Base-by-base conservation (phyloP, 2,888 invertebrate genomes). In the Halictus ligatus region DNA sequence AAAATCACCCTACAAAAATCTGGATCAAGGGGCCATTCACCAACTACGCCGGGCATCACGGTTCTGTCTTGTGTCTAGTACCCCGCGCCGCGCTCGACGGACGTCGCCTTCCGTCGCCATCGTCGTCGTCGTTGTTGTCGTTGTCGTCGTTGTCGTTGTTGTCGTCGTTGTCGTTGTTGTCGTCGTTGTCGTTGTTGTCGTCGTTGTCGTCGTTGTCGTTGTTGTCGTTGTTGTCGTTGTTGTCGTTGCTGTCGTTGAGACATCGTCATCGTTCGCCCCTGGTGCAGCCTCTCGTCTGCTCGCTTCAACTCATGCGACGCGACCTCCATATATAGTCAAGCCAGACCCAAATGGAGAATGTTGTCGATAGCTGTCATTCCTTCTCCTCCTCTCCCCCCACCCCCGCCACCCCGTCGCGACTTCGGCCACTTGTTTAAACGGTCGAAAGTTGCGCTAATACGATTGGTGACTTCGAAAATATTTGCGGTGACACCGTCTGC, bases 1-100 rank as follows among this genome's bases (percentile, higher is more conserved):
- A 92, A 92, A 92, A 92, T 92, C 91, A 92, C 90, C 91, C 92
- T 90, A 84, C 89, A 92, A 92, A 93, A 93, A 92, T 92, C 89
- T 93, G 92, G 92, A 93, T 92, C 92, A 93, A 92, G 92, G 92
- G 91, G 92, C 92, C 92, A 92, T 93, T 93, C 92, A 92, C 92
- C 92, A 92, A 92, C 83, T 81, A 81, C 83, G 83, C 86, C 85
- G 84, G 81, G 89, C 84, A 80, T 83, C 85, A 73, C 83, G 80
- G 67, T 46, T 77, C 83, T 64, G 79, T 83, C 78, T 80, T 77
- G 83, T 58, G 77, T 85, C 78, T 80, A 78, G 75, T 75, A 64
- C 60, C 29, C 73, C 77, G n/a, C 50, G 64, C 35, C 69, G 67
- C 29, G 10, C 35, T 40, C 50, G 12, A 75, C 72, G 48, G 43